Conservation (phyloP, 2,113 vertebrate genomes). For the Calyptomena viridis region DNA sequence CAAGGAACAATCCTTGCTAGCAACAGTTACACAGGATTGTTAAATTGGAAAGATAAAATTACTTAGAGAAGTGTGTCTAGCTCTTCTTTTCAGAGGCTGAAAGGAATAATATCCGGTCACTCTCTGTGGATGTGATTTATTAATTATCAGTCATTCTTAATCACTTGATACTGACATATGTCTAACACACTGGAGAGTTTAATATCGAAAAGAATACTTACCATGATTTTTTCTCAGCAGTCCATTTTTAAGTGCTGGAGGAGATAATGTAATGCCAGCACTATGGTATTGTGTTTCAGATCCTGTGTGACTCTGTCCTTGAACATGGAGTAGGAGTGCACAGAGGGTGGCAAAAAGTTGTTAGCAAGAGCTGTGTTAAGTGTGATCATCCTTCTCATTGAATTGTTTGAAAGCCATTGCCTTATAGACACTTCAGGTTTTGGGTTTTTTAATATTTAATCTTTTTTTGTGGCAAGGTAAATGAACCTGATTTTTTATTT, state of each 20-base stretch:
- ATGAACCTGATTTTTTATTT: background rate
- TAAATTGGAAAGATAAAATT: background rate
- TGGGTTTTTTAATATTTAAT: background rate
- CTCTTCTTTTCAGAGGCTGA: background rate
- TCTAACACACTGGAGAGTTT: constrained; percentile 24
- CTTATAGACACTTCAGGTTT: background rate
- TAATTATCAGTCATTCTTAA: constrained; percentile 54
- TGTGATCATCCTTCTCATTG: background rate
- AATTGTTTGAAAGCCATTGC: background rate
- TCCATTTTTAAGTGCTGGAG: constrained; percentile 11
- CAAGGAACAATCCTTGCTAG: background rate
- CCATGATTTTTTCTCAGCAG: constrained; percentile 13
- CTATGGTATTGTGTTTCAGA: background rate
- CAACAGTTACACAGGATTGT: background rate
- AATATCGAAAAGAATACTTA: constrained; percentile 26
- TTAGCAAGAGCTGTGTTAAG: background rate
- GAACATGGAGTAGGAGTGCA: background rate
- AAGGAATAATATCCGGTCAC: background rate
- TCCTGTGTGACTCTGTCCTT: background rate
- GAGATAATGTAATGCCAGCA: background rate
- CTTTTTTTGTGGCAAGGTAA: background rate
- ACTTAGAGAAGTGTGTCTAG: background rate
- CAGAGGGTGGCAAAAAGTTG: background rate
- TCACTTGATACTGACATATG: constrained; percentile 17
- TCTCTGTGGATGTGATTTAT: background rate